Base-by-base conservation (phyloP, 2,113 vertebrate genomes). In the Oenanthe melanoleuca region DNA sequence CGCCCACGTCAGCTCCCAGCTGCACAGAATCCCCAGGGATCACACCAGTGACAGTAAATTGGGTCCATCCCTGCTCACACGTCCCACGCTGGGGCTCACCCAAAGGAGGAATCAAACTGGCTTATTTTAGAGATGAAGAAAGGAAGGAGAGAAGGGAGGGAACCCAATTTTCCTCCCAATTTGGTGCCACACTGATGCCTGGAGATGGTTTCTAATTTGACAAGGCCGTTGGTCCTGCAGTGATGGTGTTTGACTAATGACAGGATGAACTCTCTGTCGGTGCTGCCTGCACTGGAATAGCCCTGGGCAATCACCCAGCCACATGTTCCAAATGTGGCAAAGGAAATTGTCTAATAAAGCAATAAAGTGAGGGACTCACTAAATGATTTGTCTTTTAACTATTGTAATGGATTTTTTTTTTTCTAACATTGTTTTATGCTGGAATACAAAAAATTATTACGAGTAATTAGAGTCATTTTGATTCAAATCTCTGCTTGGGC, bases 371-470 rank as follows among this genome's bases (percentile, higher is more conserved):
- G 82, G 92, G 94, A 24, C 92, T 87, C 13, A 38, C 95, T 96
- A 96, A 98, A 96, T 96, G 94, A 97, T 97, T 97, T 97, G 95
- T 95, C 97, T 98, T 97, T 97, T 97, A 95, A 95, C 96, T 85
- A 79, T 95, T 86, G 87, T 92, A 94, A 97, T 80, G 95, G 94
- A 75, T 91, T 96, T 92, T 34, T 60, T 66, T 38, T 80, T 47
- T 85, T 37, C 34, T 37, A 97, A 92, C 96, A 91, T 92, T 97
- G 96, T 96, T 98, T 98, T 96, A 95, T 97, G 96, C 94, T 88
- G 91, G 96, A 96, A 97, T 97, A 91, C 96, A 83, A 96, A 94
- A 97, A 98, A 98, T 97, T 95, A 98, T 98, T 97, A 97, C 96
- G 42, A 92, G 70, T 98, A 97, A 98, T 98, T 97, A 98, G 97